A percentile compares a stretch with the other conserved stretches of the same genome.
Evolutionary conservation across 1,140 invertebrate genomes (phyloP).

Genomic region (Aporrectodea caliginosa): DNA sequence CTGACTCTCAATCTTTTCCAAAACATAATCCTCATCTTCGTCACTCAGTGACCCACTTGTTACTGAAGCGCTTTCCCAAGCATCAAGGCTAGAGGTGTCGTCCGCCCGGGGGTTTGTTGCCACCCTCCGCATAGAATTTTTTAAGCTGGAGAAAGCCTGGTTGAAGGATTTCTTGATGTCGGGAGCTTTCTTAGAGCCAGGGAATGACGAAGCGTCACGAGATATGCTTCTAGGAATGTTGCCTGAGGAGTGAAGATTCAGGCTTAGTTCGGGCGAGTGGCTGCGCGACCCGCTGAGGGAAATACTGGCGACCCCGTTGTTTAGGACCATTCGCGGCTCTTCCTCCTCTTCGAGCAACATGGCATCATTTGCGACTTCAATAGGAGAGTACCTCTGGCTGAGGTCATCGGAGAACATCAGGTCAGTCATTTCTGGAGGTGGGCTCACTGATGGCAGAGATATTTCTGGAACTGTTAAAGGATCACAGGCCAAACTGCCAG

Average conservation of each 20-base stretch:
- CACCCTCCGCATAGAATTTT: conserved; percentile 42
- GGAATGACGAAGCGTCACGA: background rate
- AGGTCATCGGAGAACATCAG: background rate
- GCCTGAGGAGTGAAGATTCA: conserved; percentile 14
- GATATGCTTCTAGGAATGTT: conserved; percentile 8
- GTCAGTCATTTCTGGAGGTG: background rate
- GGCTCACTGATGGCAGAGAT: no score
- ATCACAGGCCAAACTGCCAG: no score
- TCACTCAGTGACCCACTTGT: conserved; percentile 57
- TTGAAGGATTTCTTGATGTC: conserved; percentile 46
- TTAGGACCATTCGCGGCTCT: background rate
- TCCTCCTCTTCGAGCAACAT: background rate
- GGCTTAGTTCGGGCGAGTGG: conserved; percentile 27
- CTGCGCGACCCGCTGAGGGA: conserved; percentile 28
- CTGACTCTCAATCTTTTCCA: conserved; percentile 39
- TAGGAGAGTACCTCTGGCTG: background rate
- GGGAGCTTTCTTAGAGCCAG: background rate
- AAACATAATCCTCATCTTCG: conserved; percentile 55
- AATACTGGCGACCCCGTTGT: background rate
- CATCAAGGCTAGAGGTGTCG: conserved; percentile 35
- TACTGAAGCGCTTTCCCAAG: conserved; percentile 53
- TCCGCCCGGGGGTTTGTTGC: background rate
- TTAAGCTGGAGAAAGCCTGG: conserved; percentile 43
- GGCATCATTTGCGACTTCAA: background rate
- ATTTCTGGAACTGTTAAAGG: no score